Evolutionary conservation across 2,113 vertebrate genomes (phyloP), one percentile per base, ranked within the genome.

Genomic region (Stegastes partitus): DNA sequence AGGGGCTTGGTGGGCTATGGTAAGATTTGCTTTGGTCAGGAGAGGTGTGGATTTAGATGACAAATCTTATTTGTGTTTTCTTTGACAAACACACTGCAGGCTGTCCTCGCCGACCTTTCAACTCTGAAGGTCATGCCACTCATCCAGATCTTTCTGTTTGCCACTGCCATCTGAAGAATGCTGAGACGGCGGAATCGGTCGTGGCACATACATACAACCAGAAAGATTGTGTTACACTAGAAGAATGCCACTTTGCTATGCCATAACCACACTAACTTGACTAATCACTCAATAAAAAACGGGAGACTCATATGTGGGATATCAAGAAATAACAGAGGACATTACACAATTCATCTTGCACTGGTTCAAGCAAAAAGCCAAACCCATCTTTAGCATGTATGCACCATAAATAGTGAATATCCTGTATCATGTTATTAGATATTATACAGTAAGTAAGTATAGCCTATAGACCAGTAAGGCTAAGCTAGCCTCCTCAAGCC

Each of bases 91-190:
- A 28, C 56, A 42, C 93, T 90, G 53, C 95, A 99, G 98, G 98
- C 98, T 66, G 97, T 99, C 86, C 97, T 99, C 82, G 98, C 98
- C 73, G 98, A 99, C 86, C 97, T 99, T 86, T 99, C 98, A 16
- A 99, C 98, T 49, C 93, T 99, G 85, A 98, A 98, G 95, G 98
- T 99, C 83, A 97, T 99, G 95, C 98, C 98, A 61, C 97, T 99
- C 92, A 96, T 99, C 92, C 98, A 99, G 80, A 97, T 99, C 93
- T 98, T 99, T 90, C 93, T 99, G 22, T 99, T 99, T 80, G 97
- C 97, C 73, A 96, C 95, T 56, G 89, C 95, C 79, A 94, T 96
- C 87, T 99, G 94, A 97, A 92, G 80, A 81, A 54, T 58, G 3
- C 5, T 37, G 42, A 21, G 26, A 31, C 22, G 11, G 12, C 37